Percentiles rank a stretch among this genome's conserved stretches.
Conservation (phyloP, 2,113 vertebrate genomes). For the Echinops telfairi region DNA sequence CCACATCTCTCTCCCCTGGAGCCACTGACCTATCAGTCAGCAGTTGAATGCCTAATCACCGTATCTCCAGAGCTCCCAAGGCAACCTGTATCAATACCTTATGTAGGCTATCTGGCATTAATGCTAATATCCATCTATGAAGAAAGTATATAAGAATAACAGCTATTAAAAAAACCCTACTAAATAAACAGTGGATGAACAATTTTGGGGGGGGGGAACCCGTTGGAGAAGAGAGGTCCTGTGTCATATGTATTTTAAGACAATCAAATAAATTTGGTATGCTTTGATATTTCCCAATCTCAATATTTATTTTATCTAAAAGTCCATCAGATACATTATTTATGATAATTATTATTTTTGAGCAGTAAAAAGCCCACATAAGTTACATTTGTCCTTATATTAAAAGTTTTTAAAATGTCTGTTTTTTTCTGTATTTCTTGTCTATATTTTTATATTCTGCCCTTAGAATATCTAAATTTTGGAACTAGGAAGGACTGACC, state of each 20-base stretch:
- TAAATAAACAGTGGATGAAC: constrained; percentile 17
- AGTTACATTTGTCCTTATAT: not conserved
- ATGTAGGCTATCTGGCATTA: not conserved
- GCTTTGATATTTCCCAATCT: not conserved
- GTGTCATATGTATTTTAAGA: not conserved
- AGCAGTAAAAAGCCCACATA: not conserved
- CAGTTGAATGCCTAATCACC: too few relatives aligned
- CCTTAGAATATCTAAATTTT: too few relatives aligned
- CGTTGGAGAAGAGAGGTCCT: not conserved
- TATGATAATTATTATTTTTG: not conserved
- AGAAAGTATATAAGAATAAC: not conserved
- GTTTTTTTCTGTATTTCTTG: not conserved
- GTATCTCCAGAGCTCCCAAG: too few relatives aligned
- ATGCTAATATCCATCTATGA: constrained; percentile 16
- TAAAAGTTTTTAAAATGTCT: not conserved
- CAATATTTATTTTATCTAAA: not conserved
- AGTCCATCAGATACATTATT: not conserved
- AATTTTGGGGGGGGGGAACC: constrained; percentile 51
- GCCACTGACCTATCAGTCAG: too few relatives aligned
- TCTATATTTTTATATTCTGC: not conserved
- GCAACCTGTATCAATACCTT: not conserved
- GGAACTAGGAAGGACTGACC: constrained; percentile 20
- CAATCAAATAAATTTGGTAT: constrained; percentile 13
- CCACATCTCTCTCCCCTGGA: too few relatives aligned
- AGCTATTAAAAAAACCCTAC: not conserved